Evolutionary conservation across 1,140 invertebrate species (phyloP), one percentile per base, ranked within the genome.

Genomic region (Ceratosolen solmsi): DNA sequence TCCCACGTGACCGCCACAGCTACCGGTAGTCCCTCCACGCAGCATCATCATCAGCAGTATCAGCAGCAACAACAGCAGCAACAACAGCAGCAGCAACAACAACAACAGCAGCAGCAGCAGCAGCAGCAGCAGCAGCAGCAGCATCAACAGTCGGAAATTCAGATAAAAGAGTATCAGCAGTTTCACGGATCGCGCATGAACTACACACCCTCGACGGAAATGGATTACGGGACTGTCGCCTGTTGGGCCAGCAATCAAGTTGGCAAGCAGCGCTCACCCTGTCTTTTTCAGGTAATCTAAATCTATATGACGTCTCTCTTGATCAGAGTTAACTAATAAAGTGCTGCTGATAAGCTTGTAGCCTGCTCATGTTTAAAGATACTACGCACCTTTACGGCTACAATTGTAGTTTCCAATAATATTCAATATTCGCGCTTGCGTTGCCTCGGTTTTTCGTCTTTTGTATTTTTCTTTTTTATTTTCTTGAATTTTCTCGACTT

Each of bases 181-280:
- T 90, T 88, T 85, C 89, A 88, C 58, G 93, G 95, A 27, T 96
- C 95, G n/a, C 93, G 94, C 2, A 92, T 97, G 22, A 96, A 96
- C 89, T 97, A 97, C 88, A 97, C 96, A 1, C 96, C 96, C 2
- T 94, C 94, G 36, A 94, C 95, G 17, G 96, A 97, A 90, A 94
- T 97, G 90, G 96, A 97, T 90, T 98, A 97, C 87, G 97, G 97
- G 56, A 96, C 95, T 22, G 92, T 97, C 15, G 94, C 96, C 36
- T 98, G 96, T 88, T 97, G 95, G 93, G 96, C 95, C 2, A 93
- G 93, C 85, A 97, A 97, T 91, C 93, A 94, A 54, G 95, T 97
- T 56, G 96, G 96, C 38, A 93, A 93, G 83, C 96, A 97, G 90
- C 94, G 95, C 87, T 93, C 94, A 36, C 96, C 96, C n/a, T 98